Base-by-base conservation (phyloP, 1,140 invertebrate species). In the Apis dorsata region DNA sequence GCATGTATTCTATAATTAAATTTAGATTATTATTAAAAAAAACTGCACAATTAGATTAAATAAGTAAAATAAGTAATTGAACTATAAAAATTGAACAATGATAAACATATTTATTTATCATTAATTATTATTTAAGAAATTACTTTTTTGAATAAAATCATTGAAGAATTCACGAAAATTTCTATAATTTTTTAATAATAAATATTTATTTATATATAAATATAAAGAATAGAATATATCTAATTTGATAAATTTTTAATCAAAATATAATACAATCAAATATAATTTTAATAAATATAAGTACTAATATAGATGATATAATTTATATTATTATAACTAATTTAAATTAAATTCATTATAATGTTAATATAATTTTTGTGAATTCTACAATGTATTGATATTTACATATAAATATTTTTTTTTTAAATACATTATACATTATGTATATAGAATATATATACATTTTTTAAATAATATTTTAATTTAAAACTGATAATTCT, bases 1-100 rank as follows among this genome's bases (percentile, higher is more conserved):
- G 82, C 62, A 34, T 66, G 75, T 59, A 68, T 69, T 90, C 86
- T 90, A 86, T 76, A 86, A 80, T 90, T 89, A 89, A 91, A 90
- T 84, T 90, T 82, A 82, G 57, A 87, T 69, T 70, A 53, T 76
- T 21, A 68, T 78, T 21, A 44, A 68, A 84, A 83, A 87, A 62
- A 87, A 91, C 86, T 91, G 90, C 90, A 91, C 90, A 91, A 91
- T 84, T 91, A 90, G 84, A 89, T 80, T 89, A 84, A 80, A 90
- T 92, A 89, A 81, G 81, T 89, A 88, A 85, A 68, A 85, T 89
- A 90, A 66, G 86, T 72, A 86, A 88, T 72, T 62, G 57, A 88
- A 76, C 77, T 86, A 70, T 17, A 79, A 66, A 68, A 83, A 24
- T 74, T 81, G 24, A 78, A 76, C 81, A 65, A 83, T 24, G 17